Percentiles rank a stretch among this genome's conserved stretches.
These are phyloP conservation scores for Phodopus roborovskii DNA, from an alignment of 2,113 vertebrate species.

Conservation along the genomic window DNA sequence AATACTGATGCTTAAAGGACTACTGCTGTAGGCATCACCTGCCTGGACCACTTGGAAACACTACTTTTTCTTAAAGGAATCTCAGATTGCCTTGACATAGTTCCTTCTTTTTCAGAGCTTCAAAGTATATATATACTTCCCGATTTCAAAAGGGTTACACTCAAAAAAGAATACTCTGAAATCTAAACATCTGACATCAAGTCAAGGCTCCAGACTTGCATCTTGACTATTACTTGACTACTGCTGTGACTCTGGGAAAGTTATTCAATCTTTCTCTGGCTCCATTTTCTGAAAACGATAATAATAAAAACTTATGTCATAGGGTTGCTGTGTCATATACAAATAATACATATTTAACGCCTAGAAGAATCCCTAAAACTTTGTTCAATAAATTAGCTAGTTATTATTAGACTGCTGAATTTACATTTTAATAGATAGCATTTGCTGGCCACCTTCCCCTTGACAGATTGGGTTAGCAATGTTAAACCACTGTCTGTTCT, in stretches of 20 bases:
- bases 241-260: slow-evolving; percentile 8
- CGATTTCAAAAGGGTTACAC: slow-evolving; percentile 37
- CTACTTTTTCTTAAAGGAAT: slow-evolving; percentile 32
- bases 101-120: slow-evolving; percentile 49
- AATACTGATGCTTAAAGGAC: slow-evolving; percentile 44
- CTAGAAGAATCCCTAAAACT: slow-evolving; percentile 26
- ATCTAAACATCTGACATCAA: slow-evolving; percentile 43
- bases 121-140: background rate
- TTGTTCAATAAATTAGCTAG: slow-evolving; percentile 38
- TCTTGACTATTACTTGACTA: slow-evolving; percentile 22
- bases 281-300: slow-evolving; percentile 47
- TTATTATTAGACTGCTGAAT: slow-evolving; percentile 40
- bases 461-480: slow-evolving; percentile 18
- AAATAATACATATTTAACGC: background rate
- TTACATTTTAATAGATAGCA: slow-evolving; percentile 50
- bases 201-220: background rate
- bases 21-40: background rate
- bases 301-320: slow-evolving; percentile 44
- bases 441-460: background rate
- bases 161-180: slow-evolving; percentile 43
- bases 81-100: slow-evolving; percentile 39
- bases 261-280: slow-evolving; percentile 31
- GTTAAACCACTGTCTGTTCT: slow-evolving; percentile 45
- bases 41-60: slow-evolving; percentile 1
- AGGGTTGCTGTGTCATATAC: background rate